Evolutionary conservation across 1,140 invertebrate species (phyloP).

Genomic region (Harpegnathos saltator): DNA sequence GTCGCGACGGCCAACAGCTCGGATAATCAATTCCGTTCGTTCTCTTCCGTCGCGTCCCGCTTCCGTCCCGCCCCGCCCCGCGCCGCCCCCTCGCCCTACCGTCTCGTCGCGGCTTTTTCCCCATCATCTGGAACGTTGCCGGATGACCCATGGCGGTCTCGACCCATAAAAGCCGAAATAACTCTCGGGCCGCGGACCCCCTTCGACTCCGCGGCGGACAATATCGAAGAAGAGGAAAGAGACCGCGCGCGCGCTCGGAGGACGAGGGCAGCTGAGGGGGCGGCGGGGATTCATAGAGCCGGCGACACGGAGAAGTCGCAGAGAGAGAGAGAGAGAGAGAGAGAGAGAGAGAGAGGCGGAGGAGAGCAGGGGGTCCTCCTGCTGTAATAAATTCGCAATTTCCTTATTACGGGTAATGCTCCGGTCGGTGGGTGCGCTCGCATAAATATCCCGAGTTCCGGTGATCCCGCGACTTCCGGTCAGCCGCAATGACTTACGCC

Average conservation of each 20-base stretch:
- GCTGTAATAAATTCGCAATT: slow-evolving; percentile 86
- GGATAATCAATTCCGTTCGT: slow-evolving; percentile 55
- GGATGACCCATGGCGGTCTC: slow-evolving; percentile 72
- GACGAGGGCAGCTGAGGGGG: slow-evolving; percentile 6
- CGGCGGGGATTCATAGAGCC: slow-evolving; percentile 8
- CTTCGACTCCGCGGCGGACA: slow-evolving; percentile 61
- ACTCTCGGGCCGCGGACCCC: slow-evolving; percentile 72
- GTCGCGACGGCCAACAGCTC: slow-evolving; percentile 41
- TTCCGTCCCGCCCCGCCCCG: background rate
- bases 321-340: too few species aligned
- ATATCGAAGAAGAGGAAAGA: slow-evolving; percentile 66
- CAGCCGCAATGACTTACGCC: slow-evolving; percentile 83
- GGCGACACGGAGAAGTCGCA: slow-evolving; percentile 49
- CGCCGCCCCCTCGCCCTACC: background rate
- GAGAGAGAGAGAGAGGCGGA: too few species aligned
- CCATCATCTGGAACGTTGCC: slow-evolving; percentile 78
- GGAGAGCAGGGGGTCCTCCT: slow-evolving; percentile 34
- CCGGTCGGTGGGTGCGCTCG: slow-evolving; percentile 83
- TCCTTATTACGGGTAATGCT: slow-evolving; percentile 86
- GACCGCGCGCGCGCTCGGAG: slow-evolving; percentile 15
- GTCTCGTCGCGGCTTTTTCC: slow-evolving; percentile 60
- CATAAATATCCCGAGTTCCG: slow-evolving; percentile 86
- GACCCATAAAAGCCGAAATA: slow-evolving; percentile 80
- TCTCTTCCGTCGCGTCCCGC: slow-evolving; percentile 31
- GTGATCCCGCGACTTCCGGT: slow-evolving; percentile 84